Conservation (phyloP, 2,888 invertebrate species). For the Pinctada fucata region DNA sequence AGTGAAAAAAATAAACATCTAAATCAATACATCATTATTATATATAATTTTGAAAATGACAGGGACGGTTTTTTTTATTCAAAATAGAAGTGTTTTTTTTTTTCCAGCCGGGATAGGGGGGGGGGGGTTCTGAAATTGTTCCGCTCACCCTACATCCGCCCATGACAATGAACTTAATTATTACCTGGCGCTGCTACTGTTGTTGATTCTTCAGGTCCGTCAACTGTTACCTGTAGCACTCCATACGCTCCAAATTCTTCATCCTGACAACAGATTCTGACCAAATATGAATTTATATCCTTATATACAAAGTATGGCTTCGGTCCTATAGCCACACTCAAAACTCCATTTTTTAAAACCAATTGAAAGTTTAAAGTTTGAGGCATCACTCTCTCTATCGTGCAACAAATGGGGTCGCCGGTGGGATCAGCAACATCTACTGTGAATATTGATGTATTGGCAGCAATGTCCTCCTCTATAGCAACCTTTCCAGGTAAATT, state of each 20-base stretch:
- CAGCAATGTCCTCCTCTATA: not conserved
- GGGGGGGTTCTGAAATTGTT: too few relatives aligned
- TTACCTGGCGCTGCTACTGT: not conserved
- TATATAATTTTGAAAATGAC: too few relatives aligned
- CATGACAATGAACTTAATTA: too few relatives aligned
- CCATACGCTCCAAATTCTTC: not conserved
- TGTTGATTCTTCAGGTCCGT: not conserved
- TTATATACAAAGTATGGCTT: not conserved
- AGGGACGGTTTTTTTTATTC: too few relatives aligned
- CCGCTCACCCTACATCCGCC: too few relatives aligned
- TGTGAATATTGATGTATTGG: not conserved
- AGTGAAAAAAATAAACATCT: too few relatives aligned
- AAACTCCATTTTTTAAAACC: not conserved
- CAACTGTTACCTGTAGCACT: not conserved
- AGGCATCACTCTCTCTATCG: not conserved
- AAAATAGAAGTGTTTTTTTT: too few relatives aligned
- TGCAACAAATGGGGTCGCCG: not conserved
- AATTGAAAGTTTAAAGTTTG: not conserved
- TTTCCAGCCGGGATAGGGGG: too few relatives aligned
- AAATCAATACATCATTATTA: too few relatives aligned
- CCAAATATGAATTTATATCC: not conserved
- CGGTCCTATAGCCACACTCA: not conserved
- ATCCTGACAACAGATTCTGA: not conserved
- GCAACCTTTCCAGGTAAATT: not conserved
- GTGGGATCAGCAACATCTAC: not conserved